Evolutionary conservation across 2,888 invertebrate genomes (phyloP).

Genomic region (Prosopocoilus inquinatus): DNA sequence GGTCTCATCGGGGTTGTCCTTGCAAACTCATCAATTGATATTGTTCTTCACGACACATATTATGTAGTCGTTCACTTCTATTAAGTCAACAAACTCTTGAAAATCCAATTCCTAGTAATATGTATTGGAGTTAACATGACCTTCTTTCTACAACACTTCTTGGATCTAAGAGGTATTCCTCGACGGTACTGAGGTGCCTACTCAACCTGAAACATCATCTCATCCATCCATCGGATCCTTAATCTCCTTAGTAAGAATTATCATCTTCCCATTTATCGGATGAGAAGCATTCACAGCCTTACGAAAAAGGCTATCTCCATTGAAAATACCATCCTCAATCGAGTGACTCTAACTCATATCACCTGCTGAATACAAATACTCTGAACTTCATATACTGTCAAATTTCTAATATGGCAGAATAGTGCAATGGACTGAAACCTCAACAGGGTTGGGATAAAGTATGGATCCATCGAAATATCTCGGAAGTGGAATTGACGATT

Average conservation of each 20-base stretch:
- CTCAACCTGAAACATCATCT: no score
- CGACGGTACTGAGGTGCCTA: no score
- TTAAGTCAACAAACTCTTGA: no score
- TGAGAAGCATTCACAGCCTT: slow-evolving; percentile 60
- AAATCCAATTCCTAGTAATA: no score
- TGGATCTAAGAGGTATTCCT: no score
- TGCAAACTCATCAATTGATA: slow-evolving; percentile 76
- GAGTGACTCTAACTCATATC: slow-evolving; percentile 58
- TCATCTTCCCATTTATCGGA: slow-evolving; percentile 62
- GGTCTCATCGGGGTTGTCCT: slow-evolving; percentile 68
- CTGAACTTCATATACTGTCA: slow-evolving; percentile 58
- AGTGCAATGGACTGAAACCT: slow-evolving; percentile 66
- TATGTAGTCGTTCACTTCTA: slow-evolving; percentile 83
- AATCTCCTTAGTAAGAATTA: no score
- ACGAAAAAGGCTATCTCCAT: slow-evolving; percentile 54
- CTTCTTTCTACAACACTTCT: no score
- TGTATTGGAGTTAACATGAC: no score
- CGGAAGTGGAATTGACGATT: no score
- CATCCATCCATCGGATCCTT: no score
- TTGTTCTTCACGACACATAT: slow-evolving; percentile 77
- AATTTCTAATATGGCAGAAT: slow-evolving; percentile 64
- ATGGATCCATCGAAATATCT: no score
- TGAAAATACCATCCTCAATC: slow-evolving; percentile 54
- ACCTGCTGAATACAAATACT: slow-evolving; percentile 59
- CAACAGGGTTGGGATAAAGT: slow-evolving; percentile 67